phyloP scores from a whole-genome alignment of 2,113 vertebrate species.

The Thymallus thymallus region DNA sequence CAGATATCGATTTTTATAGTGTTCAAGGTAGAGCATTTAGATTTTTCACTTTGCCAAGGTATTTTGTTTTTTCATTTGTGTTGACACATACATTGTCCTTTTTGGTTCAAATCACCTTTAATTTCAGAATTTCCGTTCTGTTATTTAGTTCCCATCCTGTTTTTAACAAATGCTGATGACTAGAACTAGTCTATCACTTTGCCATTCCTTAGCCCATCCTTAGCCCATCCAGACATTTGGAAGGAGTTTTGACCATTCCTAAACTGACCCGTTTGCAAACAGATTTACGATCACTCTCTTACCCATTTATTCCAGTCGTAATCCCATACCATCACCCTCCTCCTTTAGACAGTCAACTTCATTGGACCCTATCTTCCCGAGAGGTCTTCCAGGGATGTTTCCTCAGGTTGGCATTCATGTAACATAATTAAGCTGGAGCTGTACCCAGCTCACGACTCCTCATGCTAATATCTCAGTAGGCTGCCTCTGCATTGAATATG shows the following conservation, averaged over 20 bases:
- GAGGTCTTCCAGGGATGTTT: not conserved
- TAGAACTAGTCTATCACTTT: too few relatives aligned
- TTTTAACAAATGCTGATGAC: too few relatives aligned
- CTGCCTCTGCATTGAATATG: conserved; percentile 34
- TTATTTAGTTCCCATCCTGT: too few relatives aligned
- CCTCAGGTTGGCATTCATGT: conserved; percentile 14
- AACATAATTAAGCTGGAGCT: conserved; percentile 28
- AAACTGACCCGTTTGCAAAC: too few relatives aligned
- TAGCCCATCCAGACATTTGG: too few relatives aligned
- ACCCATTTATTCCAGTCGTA: too few relatives aligned
- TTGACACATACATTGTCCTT: conserved; percentile 13
- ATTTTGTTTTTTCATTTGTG: conserved; percentile 24
- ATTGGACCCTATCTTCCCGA: not conserved
- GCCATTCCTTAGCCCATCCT: too few relatives aligned
- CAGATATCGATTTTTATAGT: conserved; percentile 66
- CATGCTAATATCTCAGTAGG: conserved; percentile 22
- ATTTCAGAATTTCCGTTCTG: too few relatives aligned
- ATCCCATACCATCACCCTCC: too few relatives aligned
- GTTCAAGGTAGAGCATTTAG: conserved; percentile 80
- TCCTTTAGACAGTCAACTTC: too few relatives aligned
- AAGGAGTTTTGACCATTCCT: not conserved
- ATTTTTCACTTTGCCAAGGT: conserved; percentile 87
- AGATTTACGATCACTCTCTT: too few relatives aligned
- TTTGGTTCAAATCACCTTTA: conserved; percentile 38
- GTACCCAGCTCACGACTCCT: conserved; percentile 10